phyloP scores from a whole-genome alignment of 2,888 invertebrate genomes.

The Allophyes oxyacanthae region DNA sequence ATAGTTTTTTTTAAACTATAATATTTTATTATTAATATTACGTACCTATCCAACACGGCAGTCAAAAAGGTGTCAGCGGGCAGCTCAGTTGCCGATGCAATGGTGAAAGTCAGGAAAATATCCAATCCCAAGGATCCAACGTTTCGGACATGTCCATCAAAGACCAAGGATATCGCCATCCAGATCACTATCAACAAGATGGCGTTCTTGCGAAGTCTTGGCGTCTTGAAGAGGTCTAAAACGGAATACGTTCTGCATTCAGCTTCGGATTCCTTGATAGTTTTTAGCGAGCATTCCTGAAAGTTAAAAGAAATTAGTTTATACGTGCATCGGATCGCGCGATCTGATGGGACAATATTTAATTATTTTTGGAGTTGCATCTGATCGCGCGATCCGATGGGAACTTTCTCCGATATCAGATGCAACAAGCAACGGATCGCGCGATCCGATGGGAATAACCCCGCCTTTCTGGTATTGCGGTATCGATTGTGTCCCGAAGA shows the following conservation, averaged over 20 bases:
- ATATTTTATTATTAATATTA: not conserved
- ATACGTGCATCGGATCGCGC: too few relatives aligned
- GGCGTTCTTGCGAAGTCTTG: slow-evolving; percentile 93
- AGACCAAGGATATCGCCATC: slow-evolving; percentile 96
- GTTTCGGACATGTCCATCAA: slow-evolving; percentile 96
- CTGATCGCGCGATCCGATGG: too few relatives aligned
- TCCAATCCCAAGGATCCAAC: slow-evolving; percentile 95
- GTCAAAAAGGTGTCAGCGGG: slow-evolving; percentile 96
- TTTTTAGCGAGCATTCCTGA: slow-evolving; percentile 91
- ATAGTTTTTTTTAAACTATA: too few relatives aligned
- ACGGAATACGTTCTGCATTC: slow-evolving; percentile 93
- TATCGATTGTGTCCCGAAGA: too few relatives aligned
- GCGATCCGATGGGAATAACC: too few relatives aligned
- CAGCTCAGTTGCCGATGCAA: slow-evolving; percentile 95
- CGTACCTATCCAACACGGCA: slow-evolving; percentile 90
- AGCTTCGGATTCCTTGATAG: slow-evolving; percentile 92
- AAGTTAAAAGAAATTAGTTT: slow-evolving; percentile 41
- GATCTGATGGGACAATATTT: too few relatives aligned
- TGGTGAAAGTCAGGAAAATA: slow-evolving; percentile 95
- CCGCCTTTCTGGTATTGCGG: too few relatives aligned
- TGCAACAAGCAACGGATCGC: too few relatives aligned
- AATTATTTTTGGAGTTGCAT: too few relatives aligned
- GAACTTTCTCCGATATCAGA: too few relatives aligned
- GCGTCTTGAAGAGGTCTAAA: slow-evolving; percentile 94
- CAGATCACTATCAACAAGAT: slow-evolving; percentile 94